Evolutionary conservation across 2,888 invertebrate species (phyloP), one percentile per base, ranked within the genome.

Genomic region (Tiliacea citrago): DNA sequence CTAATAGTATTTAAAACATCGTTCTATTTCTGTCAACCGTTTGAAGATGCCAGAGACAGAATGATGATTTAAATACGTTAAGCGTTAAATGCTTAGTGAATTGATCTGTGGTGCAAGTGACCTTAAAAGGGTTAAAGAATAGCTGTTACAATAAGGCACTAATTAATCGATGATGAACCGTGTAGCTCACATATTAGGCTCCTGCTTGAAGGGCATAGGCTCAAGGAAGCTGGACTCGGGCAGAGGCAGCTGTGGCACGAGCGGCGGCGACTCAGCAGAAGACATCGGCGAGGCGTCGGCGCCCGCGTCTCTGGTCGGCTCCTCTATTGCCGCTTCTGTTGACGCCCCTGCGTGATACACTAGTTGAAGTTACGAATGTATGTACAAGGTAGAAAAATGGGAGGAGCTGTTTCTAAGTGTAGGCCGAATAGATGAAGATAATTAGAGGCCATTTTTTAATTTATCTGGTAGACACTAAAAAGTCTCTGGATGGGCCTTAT

Each of bases 201-300:
- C 96, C 91, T 96, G 95, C 82, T 96, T 96, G 93, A 96, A 96
- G 68, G 95, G 94, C 85, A 88, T 84, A 47, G 93, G 90, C 62
- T 94, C 93, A 75, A 94, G 88, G 87, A 91, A 90, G 74, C 86
- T 75, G 70, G 89, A 77, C 75, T 90, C 93, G 42, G 91, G 85
- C 65, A 91, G 78, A 0, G 93, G 89, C 53, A 93, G 90, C 78
- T 87, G 90, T 58, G 90, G 89, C 73, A 92, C 94, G 18, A 93
- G 93, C 53, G 94, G 92, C 35, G 95, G 93, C 10, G 94, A 90
- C 29, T 63, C 24, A 0, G 72, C 73, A 6, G 91, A 81, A 4
- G 90, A 88, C 60, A 86, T 68, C 6, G 90, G 88, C 73, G 86
- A 78, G 29, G 90, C 88, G 5, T 83, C 78, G 35, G 72, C 81